A percentile compares a stretch with the other conserved stretches of the same genome.
Conservation (phyloP, 1,140 invertebrate genomes). For the Protaetia brevitarsis region DNA sequence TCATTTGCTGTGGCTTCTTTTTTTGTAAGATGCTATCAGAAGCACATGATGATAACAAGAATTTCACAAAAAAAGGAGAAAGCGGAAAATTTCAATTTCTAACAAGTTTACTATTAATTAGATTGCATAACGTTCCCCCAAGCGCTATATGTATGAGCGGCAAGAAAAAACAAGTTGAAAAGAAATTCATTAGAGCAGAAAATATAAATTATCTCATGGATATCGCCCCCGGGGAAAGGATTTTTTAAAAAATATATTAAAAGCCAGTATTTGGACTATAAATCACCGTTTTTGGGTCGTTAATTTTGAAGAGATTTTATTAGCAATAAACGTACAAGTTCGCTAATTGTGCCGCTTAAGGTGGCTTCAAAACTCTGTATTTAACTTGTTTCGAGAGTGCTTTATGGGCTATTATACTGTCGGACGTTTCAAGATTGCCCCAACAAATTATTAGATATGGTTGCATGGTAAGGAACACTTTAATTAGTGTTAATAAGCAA, state of each 20-base stretch:
- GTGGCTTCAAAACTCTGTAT: background rate
- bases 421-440: too few relatives aligned
- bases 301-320: slow-evolving; percentile 9
- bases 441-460: too few relatives aligned
- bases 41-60: background rate
- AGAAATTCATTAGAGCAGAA: background rate
- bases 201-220: background rate
- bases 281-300: background rate
- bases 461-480: too few relatives aligned
- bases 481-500: too few relatives aligned
- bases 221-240: background rate
- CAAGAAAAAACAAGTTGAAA: background rate
- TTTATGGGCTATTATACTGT: slow-evolving; percentile 7
- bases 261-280: background rate
- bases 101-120: slow-evolving; percentile 1
- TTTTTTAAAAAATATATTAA: background rate
- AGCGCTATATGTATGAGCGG: background rate
- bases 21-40: background rate
- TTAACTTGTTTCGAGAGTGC: background rate
- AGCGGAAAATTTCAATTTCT: background rate
- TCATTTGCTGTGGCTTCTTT: too few relatives aligned
- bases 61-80: background rate
- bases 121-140: background rate
- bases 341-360: background rate
- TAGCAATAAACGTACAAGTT: slow-evolving; percentile 15